Base-by-base conservation (phyloP, 2,113 vertebrate species). In the Pao palembangensis region DNA sequence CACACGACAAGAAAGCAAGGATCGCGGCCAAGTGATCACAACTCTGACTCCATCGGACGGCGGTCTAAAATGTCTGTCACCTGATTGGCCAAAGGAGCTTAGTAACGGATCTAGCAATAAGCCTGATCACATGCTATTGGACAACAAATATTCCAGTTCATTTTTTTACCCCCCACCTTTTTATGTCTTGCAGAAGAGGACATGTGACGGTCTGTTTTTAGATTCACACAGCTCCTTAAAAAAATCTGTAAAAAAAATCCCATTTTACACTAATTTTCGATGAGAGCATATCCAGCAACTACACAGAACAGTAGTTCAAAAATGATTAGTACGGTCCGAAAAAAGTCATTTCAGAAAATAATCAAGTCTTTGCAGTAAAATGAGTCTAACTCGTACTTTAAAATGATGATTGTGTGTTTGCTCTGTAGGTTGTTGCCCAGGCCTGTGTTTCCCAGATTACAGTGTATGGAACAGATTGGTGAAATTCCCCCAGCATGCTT, bases 11-110 rank as follows among this genome's bases (percentile, higher is more conserved):
- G 31, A 47, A 55, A 59, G 18, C 43, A 72, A 73, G 74, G 34
- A 75, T 16, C 65, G 61, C 58, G 76, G 64, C 69, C 63, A 68
- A 80, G 62, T 75, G 65, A 75, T 73, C 69, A 71, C 64, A 80
- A 77, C 77, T 60, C 70, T 73, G 76, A 84, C 71, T 68, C 76
- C 62, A 73, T 81, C 67, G 67, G 71, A 68, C 41, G 13, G 66
- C 64, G 58, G 75, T 79, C 76, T 61, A 75, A 82, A 83, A 80
- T 77, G 69, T 83, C 79, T 75, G 64, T 71, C 77, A 76, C 79
- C 80, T 87, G 84, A 88, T 82, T 87, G 84, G 86, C 73, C 76
- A 82, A 82, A 86, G 83, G 79, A 69, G 82, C 80, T 88, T 87
- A 88, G 78, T 77, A 71, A 78, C 65, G 67, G 81, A 82, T 83